Evolutionary conservation across 2,113 vertebrate genomes (phyloP).

Genomic region (Chlamydotis undulata): DNA sequence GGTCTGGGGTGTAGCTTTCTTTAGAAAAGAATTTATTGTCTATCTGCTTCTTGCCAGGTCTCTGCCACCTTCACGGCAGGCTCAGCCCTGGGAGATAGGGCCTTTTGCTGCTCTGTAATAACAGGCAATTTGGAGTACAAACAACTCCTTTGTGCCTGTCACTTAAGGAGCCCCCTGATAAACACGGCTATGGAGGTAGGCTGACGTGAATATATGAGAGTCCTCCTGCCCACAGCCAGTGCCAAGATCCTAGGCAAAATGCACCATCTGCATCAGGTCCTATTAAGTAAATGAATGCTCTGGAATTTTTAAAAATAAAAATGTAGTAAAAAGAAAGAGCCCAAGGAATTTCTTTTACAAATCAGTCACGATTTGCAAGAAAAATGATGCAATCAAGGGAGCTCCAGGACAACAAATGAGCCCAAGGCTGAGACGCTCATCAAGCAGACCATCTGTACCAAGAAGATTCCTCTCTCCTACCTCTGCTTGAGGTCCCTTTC

Average conservation of each 20-base stretch:
- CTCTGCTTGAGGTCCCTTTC: neutral
- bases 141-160: constrained; percentile 56
- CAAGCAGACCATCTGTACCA: neutral
- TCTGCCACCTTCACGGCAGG: constrained; percentile 2
- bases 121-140: constrained; percentile 64
- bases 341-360: constrained; percentile 46
- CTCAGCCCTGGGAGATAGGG: constrained; percentile 43
- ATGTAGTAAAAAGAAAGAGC: neutral
- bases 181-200: constrained; percentile 41
- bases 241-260: constrained; percentile 66
- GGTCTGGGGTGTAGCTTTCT: neutral
- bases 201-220: constrained; percentile 72
- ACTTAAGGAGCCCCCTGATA: constrained; percentile 70
- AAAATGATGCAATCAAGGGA: constrained; percentile 49
- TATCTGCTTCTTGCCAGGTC: constrained; percentile 48
- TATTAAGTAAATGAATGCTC: constrained; percentile 75
- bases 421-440: neutral
- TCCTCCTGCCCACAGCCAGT: constrained; percentile 34
- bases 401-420: neutral
- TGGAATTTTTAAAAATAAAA: constrained; percentile 34
- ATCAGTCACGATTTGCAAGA: constrained; percentile 52
- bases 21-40: constrained; percentile 41
- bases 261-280: constrained; percentile 43
- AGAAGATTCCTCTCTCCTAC: neutral
- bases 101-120: neutral